These are phyloP conservation scores for Chrysopilus asiliformis DNA, from an alignment of 2,888 invertebrate genomes.

Conservation along the genomic window DNA sequence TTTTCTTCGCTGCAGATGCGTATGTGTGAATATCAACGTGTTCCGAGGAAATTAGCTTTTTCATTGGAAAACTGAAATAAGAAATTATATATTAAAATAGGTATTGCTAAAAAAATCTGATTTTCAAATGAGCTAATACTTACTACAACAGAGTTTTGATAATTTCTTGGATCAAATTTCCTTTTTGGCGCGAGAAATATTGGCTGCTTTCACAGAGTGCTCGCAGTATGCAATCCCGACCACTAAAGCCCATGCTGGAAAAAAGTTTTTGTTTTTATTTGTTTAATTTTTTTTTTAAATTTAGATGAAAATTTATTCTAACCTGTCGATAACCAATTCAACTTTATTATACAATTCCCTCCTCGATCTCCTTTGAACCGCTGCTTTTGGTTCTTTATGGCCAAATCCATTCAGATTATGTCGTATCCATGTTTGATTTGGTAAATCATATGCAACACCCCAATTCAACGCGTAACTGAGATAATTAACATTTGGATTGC, in stretches of 20 bases:
- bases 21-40: too few species aligned
- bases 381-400: neutral
- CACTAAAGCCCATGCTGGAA: neutral
- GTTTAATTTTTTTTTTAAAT: neutral
- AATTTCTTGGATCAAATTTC: conserved; percentile 6
- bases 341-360: neutral
- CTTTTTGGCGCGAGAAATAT: neutral
- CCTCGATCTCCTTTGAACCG: neutral
- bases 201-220: neutral
- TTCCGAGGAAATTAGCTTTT: too few species aligned
- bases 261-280: neutral
- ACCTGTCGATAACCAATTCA: neutral
- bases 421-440: conserved; percentile 6
- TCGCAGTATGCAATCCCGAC: neutral
- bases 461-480: conserved; percentile 6
- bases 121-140: too few species aligned
- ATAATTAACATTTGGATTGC: conserved; percentile 6
- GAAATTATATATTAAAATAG: too few species aligned
- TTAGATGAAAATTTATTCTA: neutral
- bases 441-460: conserved; percentile 8
- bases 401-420: conserved; percentile 1
- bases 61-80: too few species aligned
- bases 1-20: too few species aligned
- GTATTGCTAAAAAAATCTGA: too few species aligned
- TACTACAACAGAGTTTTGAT: neutral